A percentile compares a stretch with the other conserved stretches of the same genome.
Evolutionary conservation across 2,113 vertebrate species (phyloP).

Genomic region (Malurus cyaneus): DNA sequence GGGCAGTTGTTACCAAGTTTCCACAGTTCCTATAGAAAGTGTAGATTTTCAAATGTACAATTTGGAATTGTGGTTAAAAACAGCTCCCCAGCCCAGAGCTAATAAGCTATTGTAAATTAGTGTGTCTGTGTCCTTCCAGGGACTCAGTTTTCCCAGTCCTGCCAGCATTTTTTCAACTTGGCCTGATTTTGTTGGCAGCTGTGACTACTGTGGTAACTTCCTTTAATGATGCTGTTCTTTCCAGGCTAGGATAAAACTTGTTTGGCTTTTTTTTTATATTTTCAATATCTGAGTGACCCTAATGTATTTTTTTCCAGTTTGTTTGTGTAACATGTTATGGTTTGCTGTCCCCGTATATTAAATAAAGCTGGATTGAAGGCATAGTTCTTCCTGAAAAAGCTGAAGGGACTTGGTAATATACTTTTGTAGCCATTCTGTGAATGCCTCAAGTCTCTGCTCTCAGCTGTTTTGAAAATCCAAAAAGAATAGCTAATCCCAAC

Average conservation of each 20-base stretch:
- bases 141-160: not conserved
- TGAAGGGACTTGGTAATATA: not conserved
- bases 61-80: not conserved
- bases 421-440: not conserved
- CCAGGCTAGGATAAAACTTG: constrained; percentile 5
- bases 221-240: constrained; percentile 32
- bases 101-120: not conserved
- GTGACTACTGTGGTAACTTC: constrained; percentile 17
- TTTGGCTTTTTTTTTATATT: constrained; percentile 12
- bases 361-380: not conserved
- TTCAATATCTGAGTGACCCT: not conserved
- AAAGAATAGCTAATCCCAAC: not conserved
- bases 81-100: not conserved
- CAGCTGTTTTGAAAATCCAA: not conserved
- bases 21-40: not conserved
- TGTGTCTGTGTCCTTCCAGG: not conserved
- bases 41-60: not conserved
- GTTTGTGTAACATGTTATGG: not conserved
- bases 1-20: not conserved
- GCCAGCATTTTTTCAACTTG: not conserved
- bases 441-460: not conserved
- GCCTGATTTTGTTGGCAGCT: constrained; percentile 14
- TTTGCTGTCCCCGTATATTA: not conserved
- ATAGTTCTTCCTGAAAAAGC: not conserved
- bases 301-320: not conserved